phyloP scores from a whole-genome alignment of 2,888 invertebrate species.

The Dicyrtoma fusca region DNA sequence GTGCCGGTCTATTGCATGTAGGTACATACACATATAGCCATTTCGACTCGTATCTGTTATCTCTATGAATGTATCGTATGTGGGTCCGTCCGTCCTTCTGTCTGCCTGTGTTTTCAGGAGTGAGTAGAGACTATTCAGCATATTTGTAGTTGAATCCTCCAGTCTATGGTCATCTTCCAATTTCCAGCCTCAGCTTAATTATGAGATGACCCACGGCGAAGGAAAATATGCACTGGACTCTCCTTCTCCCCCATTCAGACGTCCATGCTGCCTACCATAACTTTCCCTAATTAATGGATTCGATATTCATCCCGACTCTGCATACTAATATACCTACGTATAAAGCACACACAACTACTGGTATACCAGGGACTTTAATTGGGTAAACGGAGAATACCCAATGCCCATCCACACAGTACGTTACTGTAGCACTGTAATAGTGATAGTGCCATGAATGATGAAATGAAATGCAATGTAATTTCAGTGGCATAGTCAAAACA shows the following conservation, averaged over 20 bases:
- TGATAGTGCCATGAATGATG: too few species aligned
- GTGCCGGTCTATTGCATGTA: too few species aligned
- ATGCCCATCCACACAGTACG: too few species aligned
- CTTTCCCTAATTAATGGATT: slow-evolving; percentile 54
- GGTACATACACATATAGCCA: too few species aligned
- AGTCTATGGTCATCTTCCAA: slow-evolving; percentile 54
- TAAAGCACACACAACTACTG: not conserved
- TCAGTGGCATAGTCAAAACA: too few species aligned
- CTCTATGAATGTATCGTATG: too few species aligned
- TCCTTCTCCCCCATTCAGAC: slow-evolving; percentile 17
- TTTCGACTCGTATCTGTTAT: not conserved
- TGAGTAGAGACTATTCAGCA: too few species aligned
- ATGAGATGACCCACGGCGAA: slow-evolving; percentile 56
- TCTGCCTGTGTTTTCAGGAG: not conserved
- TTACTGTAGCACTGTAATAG: too few species aligned
- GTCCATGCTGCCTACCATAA: slow-evolving; percentile 43
- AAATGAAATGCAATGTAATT: too few species aligned
- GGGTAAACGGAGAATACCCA: too few species aligned
- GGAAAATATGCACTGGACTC: slow-evolving; percentile 41
- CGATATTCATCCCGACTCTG: slow-evolving; percentile 45
- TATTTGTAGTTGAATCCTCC: not conserved
- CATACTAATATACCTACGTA: slow-evolving; percentile 34
- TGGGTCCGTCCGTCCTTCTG: too few species aligned
- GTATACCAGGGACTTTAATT: too few species aligned
- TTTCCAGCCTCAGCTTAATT: slow-evolving; percentile 56